These are phyloP conservation scores for Oxycera nigricornis DNA, from an alignment of 2,888 invertebrate species.

Conservation along the genomic window DNA sequence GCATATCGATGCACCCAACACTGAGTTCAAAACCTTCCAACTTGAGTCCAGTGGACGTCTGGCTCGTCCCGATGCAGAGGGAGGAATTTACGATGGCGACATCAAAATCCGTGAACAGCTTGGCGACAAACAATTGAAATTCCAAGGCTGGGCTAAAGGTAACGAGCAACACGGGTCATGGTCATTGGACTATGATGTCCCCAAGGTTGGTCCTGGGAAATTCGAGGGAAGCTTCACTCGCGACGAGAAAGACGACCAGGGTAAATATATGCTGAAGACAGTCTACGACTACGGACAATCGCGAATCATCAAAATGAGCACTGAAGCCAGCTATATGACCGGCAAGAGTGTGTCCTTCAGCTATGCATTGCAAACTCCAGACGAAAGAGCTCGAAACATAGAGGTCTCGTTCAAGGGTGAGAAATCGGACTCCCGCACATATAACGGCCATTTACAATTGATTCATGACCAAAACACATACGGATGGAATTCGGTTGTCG, in stretches of 20 bases:
- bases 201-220: constrained; percentile 50
- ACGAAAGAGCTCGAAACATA: constrained; percentile 64
- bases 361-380: constrained; percentile 62
- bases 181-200: constrained; percentile 42
- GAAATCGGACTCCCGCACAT: constrained; percentile 60
- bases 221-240: constrained; percentile 54
- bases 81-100: constrained; percentile 49
- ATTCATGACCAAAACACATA: constrained; percentile 69
- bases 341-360: constrained; percentile 62
- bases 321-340: constrained; percentile 54
- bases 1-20: constrained; percentile 66
- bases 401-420: constrained; percentile 61
- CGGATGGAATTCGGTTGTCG: constrained; percentile 65
- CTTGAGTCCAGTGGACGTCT: constrained; percentile 58
- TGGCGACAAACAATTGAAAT: constrained; percentile 49
- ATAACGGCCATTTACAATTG: constrained; percentile 60
- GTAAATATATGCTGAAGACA: constrained; percentile 50
- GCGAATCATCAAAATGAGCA: constrained; percentile 60
- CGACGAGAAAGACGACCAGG: constrained; percentile 51
- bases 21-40: constrained; percentile 63
- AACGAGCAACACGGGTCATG: constrained; percentile 52
- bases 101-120: constrained; percentile 49
- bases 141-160: constrained; percentile 52
- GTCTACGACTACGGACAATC: constrained; percentile 56
- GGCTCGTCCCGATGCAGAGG: constrained; percentile 52